Evolutionary conservation across 2,888 invertebrate genomes (phyloP).

Genomic region (Venusia cambrica): DNA sequence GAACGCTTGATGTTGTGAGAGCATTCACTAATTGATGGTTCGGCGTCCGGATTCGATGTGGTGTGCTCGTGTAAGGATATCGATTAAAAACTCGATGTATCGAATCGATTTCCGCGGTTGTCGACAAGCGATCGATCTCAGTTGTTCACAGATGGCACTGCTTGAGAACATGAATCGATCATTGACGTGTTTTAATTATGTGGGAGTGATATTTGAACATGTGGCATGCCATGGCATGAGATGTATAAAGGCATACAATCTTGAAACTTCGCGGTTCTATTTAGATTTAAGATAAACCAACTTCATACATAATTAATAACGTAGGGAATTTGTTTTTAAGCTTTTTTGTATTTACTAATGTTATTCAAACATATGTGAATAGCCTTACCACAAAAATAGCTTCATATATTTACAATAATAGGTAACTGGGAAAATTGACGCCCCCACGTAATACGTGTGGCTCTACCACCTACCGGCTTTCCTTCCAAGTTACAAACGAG

Average conservation of each 20-base stretch:
- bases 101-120: slow-evolving; percentile 63
- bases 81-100: slow-evolving; percentile 56
- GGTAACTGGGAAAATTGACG: no score
- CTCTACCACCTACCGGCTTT: slow-evolving; percentile 33
- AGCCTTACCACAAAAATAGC: no score
- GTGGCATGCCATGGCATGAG: slow-evolving; percentile 38
- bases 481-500: slow-evolving; percentile 37
- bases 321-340: no score
- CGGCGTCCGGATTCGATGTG: slow-evolving; percentile 55
- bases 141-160: slow-evolving; percentile 62
- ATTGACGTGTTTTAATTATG: slow-evolving; percentile 47
- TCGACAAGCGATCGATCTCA: slow-evolving; percentile 54
- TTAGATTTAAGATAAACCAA: slow-evolving; percentile 41
- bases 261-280: slow-evolving; percentile 46
- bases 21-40: slow-evolving; percentile 72
- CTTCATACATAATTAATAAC: no score
- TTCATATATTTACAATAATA: no score
- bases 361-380: no score
- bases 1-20: slow-evolving; percentile 57
- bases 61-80: slow-evolving; percentile 49
- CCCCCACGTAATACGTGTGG: slow-evolving; percentile 17
- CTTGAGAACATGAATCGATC: slow-evolving; percentile 49
- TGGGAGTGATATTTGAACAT: slow-evolving; percentile 47
- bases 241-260: slow-evolving; percentile 39
- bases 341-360: no score